Base-by-base conservation (phyloP, 2,888 invertebrate species). In the Sminthurides aquaticus region DNA sequence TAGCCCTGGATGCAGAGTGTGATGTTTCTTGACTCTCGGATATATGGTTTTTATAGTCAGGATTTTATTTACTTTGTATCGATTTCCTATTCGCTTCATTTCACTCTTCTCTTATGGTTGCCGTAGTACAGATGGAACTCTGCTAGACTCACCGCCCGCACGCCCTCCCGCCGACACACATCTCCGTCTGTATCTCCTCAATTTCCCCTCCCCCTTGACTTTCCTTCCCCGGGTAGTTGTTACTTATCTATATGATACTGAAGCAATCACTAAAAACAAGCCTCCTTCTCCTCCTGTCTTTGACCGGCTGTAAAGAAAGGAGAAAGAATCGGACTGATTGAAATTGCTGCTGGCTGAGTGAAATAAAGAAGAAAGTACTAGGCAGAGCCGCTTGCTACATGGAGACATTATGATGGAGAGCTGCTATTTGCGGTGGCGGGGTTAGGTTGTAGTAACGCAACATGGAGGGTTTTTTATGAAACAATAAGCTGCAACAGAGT, bases 31-130 rank as follows among this genome's bases (percentile, higher is more conserved):
- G n/a, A n/a, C n/a, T n/a, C n/a, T n/a, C n/a, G n/a, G n/a, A n/a
- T n/a, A 15, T 34, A 34, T 34, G 43, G 43, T 57, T 52, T 62
- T 63, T 63, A 63, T 63, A 57, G 63, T 60, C 27, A 27, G 57
- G 49, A 57, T 63, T 63, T 63, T 63, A 63, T 63, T 63, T 63
- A 63, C 63, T 57, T 57, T 63, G 57, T 63, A 63, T 63, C 58
- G 63, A 63, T 63, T 63, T 57, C 63, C 49, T 57, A 63, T 63
- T 63, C 49, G 57, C 29, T 57, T 57, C 49, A 22, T 25, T 48
- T 60, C 25, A 5, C 49, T 29, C 34, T 58, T 58, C 58, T 15
- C 55, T 24, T 58, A 43, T 58, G n/a, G n/a, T n/a, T n/a, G n/a
- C n/a, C n/a, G n/a, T n/a, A n/a, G n/a, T n/a, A n/a, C 43, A 34